Percentiles rank a stretch among this genome's conserved stretches.
Evolutionary conservation across 2,888 invertebrate species (phyloP).

Genomic region (Steromphala cineraria): DNA sequence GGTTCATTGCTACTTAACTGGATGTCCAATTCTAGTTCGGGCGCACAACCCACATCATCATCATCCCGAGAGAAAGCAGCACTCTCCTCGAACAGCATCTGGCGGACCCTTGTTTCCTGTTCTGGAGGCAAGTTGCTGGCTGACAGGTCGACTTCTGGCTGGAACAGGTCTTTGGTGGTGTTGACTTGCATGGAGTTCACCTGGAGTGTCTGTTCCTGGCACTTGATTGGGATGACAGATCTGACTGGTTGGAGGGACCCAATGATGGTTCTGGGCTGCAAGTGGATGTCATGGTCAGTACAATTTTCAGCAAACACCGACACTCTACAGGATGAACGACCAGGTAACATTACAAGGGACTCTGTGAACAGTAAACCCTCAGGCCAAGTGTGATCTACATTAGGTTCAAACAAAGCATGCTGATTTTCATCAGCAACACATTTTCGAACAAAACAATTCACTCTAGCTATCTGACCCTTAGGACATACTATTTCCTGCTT

Average conservation of each 20-base stretch:
- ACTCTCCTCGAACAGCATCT: neutral
- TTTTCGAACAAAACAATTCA: neutral
- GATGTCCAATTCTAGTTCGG: conserved; percentile 37
- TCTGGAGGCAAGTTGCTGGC: neutral
- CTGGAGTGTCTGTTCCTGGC: neutral
- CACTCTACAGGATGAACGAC: neutral
- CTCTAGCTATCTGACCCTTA: neutral
- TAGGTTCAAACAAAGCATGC: neutral
- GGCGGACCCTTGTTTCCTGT: neutral
- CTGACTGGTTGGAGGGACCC: neutral
- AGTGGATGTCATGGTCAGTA: neutral
- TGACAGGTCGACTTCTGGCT: neutral
- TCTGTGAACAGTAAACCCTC: neutral
- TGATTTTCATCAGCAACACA: neutral
- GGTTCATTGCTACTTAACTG: conserved; percentile 33
- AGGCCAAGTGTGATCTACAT: neutral
- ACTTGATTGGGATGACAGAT: neutral
- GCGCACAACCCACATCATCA: conserved; percentile 37
- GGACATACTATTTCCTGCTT: neutral
- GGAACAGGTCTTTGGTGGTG: neutral
- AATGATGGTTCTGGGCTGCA: neutral
- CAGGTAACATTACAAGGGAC: neutral
- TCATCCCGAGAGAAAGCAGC: conserved; percentile 6
- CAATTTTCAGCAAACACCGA: neutral
- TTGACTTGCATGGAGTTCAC: neutral